Base-by-base conservation (phyloP, 2,797 vertebrate species). In the Sphenodon punctatus region DNA sequence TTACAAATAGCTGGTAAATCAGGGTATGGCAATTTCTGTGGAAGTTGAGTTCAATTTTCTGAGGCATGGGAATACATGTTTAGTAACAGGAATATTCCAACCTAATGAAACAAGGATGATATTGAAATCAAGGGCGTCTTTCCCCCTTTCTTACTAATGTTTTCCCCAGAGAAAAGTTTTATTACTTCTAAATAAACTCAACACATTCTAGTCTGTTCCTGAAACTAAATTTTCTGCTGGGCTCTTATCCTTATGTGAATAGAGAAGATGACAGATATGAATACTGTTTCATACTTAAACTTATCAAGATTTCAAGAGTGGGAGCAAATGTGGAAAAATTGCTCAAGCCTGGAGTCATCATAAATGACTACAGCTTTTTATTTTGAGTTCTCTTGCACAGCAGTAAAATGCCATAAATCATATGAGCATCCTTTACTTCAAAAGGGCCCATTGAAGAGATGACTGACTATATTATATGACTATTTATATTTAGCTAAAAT, bases 1-100 rank as follows among this genome's bases (percentile, higher is more conserved):
- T 90, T 65, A 87, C 75, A 75, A 83, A 66, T 15, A 45, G 30
- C 15, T 84, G 69, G 87, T 88, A 69, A 85, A 78, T 22, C 42
- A 48, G 30, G 59, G 10, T 32, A 23, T 15, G 16, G 5, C 10
- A 7, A 17, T 41, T 41, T 32, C 6, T 36, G 4, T 14, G 8
- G 66, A 10, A 58, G 58, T 16, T 61, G 8, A 41, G 14, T 14
- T 65, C 78, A 41, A 12, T 17, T 70, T 67, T 78, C 41, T 46
- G 56, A 64, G 22, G 65, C 72, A 77, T 65, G 67, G 64, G 56
- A 41, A 36, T 4, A 45, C 65, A 59, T 66, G 17, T 25, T 8
- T 36, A 23, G 36, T 42, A 34, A 23, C 15, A 32, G 67, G 38
- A 77, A 71, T 53, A 36, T 15, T 49, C n/a, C 65, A 25, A 22